These are phyloP conservation scores for Columba janthina DNA, from an alignment of 2,113 vertebrate genomes.

Conservation along the genomic window DNA sequence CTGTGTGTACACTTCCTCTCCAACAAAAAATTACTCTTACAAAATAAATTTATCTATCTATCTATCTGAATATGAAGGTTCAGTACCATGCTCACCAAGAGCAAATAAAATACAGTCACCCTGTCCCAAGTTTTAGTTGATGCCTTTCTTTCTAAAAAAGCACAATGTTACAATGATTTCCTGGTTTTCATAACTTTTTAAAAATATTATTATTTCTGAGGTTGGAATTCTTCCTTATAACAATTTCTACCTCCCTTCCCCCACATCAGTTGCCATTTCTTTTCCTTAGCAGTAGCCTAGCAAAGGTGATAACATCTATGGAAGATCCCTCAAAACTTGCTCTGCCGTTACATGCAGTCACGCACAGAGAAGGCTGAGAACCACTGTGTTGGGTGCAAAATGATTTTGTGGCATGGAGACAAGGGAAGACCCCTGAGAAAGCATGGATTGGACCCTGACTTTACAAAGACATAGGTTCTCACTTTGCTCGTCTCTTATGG, in stretches of 20 bases:
- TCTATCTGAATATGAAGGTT: background rate
- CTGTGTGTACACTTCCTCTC: background rate
- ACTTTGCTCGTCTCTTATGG: background rate
- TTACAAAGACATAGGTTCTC: background rate
- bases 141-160: background rate
- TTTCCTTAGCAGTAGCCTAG: background rate
- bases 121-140: background rate
- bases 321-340: background rate
- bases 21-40: conserved; percentile 4
- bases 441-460: background rate
- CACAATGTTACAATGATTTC: background rate
- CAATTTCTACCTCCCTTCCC: background rate
- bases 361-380: background rate
- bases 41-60: conserved; percentile 1
- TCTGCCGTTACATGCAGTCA: background rate
- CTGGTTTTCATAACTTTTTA: background rate
- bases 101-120: background rate
- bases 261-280: background rate
- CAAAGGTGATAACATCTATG: background rate
- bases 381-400: background rate
- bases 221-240: background rate
- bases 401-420: background rate
- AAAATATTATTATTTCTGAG: background rate
- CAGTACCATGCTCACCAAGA: background rate
- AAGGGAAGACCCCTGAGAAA: background rate